These are phyloP conservation scores for Grantiella picta DNA, from an alignment of 2,113 vertebrate species.

Conservation along the genomic window DNA sequence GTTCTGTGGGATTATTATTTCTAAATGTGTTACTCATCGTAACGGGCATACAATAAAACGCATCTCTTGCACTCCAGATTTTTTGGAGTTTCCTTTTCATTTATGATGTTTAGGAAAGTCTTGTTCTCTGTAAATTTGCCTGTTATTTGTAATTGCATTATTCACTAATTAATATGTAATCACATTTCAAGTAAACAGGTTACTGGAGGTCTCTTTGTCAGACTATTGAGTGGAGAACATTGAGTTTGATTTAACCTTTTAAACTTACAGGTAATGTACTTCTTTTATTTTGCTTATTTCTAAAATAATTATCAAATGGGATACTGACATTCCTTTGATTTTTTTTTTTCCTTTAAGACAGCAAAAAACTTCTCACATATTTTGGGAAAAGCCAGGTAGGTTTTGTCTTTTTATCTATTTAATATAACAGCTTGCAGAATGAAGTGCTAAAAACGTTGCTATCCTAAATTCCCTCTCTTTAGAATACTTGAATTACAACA, in stretches of 20 bases:
- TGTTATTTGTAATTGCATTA: background rate
- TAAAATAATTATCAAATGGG: background rate
- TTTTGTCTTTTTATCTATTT: background rate
- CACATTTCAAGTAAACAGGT: background rate
- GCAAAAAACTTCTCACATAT: background rate
- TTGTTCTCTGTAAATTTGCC: background rate
- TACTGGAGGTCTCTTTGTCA: background rate
- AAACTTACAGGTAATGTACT: background rate
- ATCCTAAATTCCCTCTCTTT: background rate
- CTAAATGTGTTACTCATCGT: constrained; percentile 82
- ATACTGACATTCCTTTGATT: background rate
- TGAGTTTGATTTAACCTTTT: background rate
- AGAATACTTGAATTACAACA: background rate
- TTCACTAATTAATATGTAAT: background rate
- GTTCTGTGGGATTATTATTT: constrained; percentile 83
- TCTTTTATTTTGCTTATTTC: background rate
- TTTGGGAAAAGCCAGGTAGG: background rate
- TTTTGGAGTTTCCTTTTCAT: constrained; percentile 63
- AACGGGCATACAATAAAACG: constrained; percentile 83
- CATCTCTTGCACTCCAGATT: constrained; percentile 78
- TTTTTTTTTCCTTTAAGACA: background rate
- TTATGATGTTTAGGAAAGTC: background rate
- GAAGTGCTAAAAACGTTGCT: background rate
- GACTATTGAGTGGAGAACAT: background rate
- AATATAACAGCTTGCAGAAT: background rate